Evolutionary conservation across 2,797 vertebrate species (phyloP).

Genomic region (Thaleichthys pacificus): DNA sequence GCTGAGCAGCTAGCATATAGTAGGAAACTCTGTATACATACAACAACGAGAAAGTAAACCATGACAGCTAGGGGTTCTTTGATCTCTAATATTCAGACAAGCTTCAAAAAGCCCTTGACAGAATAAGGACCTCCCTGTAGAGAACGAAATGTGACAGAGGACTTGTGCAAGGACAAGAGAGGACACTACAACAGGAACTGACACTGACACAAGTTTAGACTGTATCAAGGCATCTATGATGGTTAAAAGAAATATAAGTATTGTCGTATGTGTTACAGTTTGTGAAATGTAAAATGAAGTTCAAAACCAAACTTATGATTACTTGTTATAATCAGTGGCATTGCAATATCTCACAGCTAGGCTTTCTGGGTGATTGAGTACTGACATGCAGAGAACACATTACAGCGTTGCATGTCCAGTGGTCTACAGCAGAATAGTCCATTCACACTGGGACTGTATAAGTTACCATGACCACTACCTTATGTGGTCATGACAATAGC

Average conservation of each 20-base stretch:
- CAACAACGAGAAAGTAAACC: neutral
- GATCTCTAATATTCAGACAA: neutral
- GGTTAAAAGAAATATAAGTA: neutral
- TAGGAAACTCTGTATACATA: neutral
- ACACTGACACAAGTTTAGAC: neutral
- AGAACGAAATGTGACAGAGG: neutral
- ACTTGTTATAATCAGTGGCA: neutral
- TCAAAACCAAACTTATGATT: neutral
- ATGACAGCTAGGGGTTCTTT: neutral
- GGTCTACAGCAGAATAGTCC: neutral
- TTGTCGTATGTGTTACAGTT: neutral
- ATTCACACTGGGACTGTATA: neutral
- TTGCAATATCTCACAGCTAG: neutral
- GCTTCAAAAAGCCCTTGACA: neutral
- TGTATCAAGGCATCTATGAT: neutral
- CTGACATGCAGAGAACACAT: no score
- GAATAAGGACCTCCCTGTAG: neutral
- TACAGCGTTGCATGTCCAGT: neutral
- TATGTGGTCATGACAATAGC: slow-evolving; percentile 10
- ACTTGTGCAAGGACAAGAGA: neutral
- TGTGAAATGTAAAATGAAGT: neutral
- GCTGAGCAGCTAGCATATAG: slow-evolving; percentile 1
- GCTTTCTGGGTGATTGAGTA: no score
- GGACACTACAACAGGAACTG: neutral
- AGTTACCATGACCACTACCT: slow-evolving; percentile 6